Conservation (phyloP, 2,888 invertebrate species). For the Teleiodes luculella region DNA sequence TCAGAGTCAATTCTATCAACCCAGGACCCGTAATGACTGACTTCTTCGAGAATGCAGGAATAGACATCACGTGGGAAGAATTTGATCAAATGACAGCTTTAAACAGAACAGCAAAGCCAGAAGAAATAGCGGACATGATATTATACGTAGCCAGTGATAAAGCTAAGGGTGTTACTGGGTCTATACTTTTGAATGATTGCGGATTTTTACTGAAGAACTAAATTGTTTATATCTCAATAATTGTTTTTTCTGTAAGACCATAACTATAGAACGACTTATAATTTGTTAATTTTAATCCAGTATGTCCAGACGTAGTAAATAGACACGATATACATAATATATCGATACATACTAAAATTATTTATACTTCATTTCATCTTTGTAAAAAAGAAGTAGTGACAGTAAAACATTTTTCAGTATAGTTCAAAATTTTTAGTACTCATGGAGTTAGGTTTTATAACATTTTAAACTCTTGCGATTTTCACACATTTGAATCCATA, state of each 20-base stretch:
- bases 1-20: slow-evolving; percentile 84
- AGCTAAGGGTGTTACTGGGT: slow-evolving; percentile 32
- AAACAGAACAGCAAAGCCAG: slow-evolving; percentile 22
- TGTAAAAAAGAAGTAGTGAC: too few species aligned
- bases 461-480: too few species aligned
- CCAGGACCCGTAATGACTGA: slow-evolving; percentile 82
- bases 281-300: too few species aligned
- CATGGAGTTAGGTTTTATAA: too few species aligned
- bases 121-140: slow-evolving; percentile 34
- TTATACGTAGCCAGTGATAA: slow-evolving; percentile 31
- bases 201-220: slow-evolving; percentile 16
- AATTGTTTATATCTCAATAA: neutral
- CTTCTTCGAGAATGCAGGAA: slow-evolving; percentile 38
- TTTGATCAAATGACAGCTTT: slow-evolving; percentile 17
- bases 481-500: too few species aligned
- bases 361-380: too few species aligned
- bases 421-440: too few species aligned
- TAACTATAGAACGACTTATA: too few species aligned
- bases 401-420: too few species aligned
- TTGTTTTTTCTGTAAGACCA: slow-evolving; percentile 34
- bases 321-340: too few species aligned
- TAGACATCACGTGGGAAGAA: slow-evolving; percentile 65
- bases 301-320: too few species aligned
- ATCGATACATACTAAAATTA: too few species aligned
- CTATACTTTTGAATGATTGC: slow-evolving; percentile 28